Conservation (phyloP, 2,888 invertebrate species). For the Ypsolopha sequella region DNA sequence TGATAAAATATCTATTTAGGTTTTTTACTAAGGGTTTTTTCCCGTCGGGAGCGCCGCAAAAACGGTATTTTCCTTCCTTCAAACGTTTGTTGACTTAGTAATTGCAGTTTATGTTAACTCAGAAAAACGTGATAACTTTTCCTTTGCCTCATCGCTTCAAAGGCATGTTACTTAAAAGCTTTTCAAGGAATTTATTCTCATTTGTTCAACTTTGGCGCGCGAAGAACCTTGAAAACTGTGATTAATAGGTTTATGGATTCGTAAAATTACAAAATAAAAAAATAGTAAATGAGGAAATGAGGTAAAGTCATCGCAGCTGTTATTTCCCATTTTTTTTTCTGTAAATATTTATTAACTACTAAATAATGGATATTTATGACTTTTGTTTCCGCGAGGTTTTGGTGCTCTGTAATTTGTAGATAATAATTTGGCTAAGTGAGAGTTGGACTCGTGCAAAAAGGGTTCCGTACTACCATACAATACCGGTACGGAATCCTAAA, state of each 20-base stretch:
- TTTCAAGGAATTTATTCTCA: conserved; percentile 1
- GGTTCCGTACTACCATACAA: too few species aligned
- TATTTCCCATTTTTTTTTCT: too few species aligned
- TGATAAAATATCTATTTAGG: conserved; percentile 66
- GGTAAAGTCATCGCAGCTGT: too few species aligned
- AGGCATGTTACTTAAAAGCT: conserved; percentile 6
- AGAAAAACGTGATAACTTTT: conserved; percentile 45
- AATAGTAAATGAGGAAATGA: too few species aligned
- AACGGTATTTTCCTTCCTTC: conserved; percentile 46
- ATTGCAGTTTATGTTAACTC: conserved; percentile 58
- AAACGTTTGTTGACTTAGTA: conserved; percentile 49
- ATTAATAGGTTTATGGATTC: background rate
- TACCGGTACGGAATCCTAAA: too few species aligned
- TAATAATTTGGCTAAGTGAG: too few species aligned
- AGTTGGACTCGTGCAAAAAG: too few species aligned
- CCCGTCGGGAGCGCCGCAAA: conserved; percentile 26
- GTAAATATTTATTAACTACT: too few species aligned
- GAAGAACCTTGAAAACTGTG: background rate
- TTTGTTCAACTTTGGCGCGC: background rate
- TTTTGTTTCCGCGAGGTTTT: too few species aligned
- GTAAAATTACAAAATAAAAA: too few species aligned
- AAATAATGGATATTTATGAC: too few species aligned
- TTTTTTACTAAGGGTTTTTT: conserved; percentile 39
- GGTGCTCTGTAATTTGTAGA: too few species aligned
- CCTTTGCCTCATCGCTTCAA: conserved; percentile 13